Evolutionary conservation across 2,888 invertebrate species (phyloP).

Genomic region (Psylliodes chrysocephalus): DNA sequence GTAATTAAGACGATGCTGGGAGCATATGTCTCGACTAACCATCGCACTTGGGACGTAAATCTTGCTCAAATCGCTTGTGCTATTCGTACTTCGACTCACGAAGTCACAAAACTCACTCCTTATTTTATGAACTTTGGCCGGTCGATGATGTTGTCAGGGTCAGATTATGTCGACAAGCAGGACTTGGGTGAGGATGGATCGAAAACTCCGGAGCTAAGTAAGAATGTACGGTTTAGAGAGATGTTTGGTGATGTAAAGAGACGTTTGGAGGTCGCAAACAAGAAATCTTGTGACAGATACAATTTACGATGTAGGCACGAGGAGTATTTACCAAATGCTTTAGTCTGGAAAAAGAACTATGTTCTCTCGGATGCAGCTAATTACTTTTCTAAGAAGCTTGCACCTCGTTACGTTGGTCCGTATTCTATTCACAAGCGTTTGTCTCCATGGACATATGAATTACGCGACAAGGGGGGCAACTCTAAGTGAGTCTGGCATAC

Average conservation of each 20-base stretch:
- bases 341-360: conserved; percentile 37
- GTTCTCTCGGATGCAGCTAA: conserved; percentile 42
- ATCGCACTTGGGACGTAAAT: conserved; percentile 30
- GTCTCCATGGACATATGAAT: conserved; percentile 23
- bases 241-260: not conserved
- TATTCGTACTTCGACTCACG: conserved; percentile 16
- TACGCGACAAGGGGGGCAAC: not conserved
- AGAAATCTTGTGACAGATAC: not conserved
- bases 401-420: conserved; percentile 24
- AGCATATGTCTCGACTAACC: conserved; percentile 31
- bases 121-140: conserved; percentile 18
- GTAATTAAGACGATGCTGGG: too few relatives aligned
- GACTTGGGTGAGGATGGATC: too few relatives aligned
- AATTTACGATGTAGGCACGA: conserved; percentile 4
- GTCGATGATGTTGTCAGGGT: conserved; percentile 5
- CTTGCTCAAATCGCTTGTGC: conserved; percentile 21
- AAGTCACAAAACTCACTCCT: conserved; percentile 10
- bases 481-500: too few relatives aligned
- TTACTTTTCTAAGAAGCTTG: conserved; percentile 42
- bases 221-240: not conserved
- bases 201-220: too few relatives aligned
- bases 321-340: conserved; percentile 16
- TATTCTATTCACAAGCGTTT: conserved; percentile 9
- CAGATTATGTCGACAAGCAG: conserved; percentile 14
- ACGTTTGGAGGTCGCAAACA: not conserved